Base-by-base conservation (phyloP, 2,797 vertebrate species). In the Morus bassanus region DNA sequence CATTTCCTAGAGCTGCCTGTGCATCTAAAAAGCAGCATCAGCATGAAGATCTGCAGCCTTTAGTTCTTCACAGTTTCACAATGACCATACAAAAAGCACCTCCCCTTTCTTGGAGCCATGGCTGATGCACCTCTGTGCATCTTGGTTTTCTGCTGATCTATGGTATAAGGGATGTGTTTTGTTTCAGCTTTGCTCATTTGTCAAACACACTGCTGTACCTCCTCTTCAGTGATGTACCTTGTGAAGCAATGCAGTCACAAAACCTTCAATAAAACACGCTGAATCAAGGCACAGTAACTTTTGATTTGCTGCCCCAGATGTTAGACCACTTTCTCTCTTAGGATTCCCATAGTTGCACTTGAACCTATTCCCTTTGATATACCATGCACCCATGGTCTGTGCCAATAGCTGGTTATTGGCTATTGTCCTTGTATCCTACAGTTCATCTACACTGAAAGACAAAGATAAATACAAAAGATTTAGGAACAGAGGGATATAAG, bases 301-400 rank as follows among this genome's bases (percentile, higher is more conserved):
- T 22, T 63, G 24, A 13, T 45, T 23, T 59, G n/a, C 57, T 60
- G 10, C 24, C 18, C n/a, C n/a, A 33, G 27, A 18, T 9, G 19
- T 46, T 10, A 74, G 43, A 43, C 19, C 10, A 3, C 14, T 53
- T 61, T 53, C 15, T 68, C 28, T 63, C 23, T 41, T 28, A 18
- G 43, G 37, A 68, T 22, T 10, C 68, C 27, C 24, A 18, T 10
- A 37, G 31, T 2, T 59, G n/a, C 31, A 41, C 27, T 39, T 33
- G 23, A 53, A 65, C 18, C 5, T 35, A 5, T 17, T 85, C 60
- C 13, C 22, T 63, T 56, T 3, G 13, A 15, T 13, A 46, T 9
- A 11, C 4, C 0, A 2, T 11, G 16, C 15, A 18, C 30, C 15
- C 0, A 0, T 12, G 22, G 30, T 35, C 48, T 39, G 8, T 41